Conservation (phyloP, 2,797 vertebrate species). For the Pangasius mekongensis region DNA sequence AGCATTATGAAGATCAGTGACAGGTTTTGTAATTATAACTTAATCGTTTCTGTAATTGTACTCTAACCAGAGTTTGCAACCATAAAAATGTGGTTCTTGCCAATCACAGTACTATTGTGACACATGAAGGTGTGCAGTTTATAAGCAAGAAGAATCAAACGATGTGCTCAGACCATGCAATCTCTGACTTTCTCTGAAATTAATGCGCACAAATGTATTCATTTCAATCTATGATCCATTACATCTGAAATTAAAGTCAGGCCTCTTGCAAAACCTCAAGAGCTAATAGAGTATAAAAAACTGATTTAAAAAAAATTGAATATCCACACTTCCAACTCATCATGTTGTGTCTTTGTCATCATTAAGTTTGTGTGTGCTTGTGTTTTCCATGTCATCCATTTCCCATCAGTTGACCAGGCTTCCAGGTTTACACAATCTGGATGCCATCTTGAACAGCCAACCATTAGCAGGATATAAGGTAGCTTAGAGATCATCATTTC, state of each 20-base stretch:
- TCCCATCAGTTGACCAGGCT: constrained; percentile 65
- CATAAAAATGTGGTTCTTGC: background rate
- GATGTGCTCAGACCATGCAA: background rate
- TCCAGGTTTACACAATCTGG: constrained; percentile 79
- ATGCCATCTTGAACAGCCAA: constrained; percentile 82
- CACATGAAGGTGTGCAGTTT: background rate
- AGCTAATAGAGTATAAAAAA: too few relatives aligned
- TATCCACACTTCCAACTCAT: background rate
- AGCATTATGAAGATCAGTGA: background rate
- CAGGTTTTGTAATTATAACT: background rate
- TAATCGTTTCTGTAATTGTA: background rate
- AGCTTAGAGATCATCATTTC: constrained; percentile 33
- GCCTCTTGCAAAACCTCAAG: background rate
- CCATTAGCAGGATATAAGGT: constrained; percentile 90
- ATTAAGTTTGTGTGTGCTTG: constrained; percentile 59
- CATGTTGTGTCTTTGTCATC: background rate
- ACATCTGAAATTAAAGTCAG: background rate
- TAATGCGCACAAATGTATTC: background rate
- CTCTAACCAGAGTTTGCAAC: background rate
- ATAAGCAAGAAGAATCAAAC: background rate
- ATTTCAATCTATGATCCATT: background rate
- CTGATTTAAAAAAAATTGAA: too few relatives aligned
- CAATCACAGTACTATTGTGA: background rate
- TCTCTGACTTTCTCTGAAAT: background rate
- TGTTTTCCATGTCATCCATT: constrained; percentile 43